Evolutionary conservation across 1,140 invertebrate species (phyloP), one percentile per base, ranked within the genome.

Genomic region (Musca vetustissima): DNA sequence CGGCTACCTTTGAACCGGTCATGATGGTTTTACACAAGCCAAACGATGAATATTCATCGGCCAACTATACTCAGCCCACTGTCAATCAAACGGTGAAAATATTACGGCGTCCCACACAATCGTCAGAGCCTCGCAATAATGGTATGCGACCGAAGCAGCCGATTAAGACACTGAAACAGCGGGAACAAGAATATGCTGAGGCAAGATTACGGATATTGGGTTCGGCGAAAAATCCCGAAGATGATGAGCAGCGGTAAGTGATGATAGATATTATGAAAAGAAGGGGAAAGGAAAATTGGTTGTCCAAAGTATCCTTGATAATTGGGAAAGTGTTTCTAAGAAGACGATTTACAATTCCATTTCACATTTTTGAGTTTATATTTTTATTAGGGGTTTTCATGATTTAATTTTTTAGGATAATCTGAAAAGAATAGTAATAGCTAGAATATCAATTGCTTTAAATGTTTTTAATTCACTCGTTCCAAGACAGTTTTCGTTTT

Each of bases 161-260:
- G 47, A 89, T 92, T 49, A 94, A 94, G 83, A 93, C 92, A 55
- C 83, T 95, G 11, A 89, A 94, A 84, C 93, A 93, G 86, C 86
- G 93, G 75, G 92, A 94, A 83, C 91, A 92, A 75, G 93, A 94
- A 79, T 95, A 95, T 83, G 93, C 93, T 2, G 89, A 94, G 82
- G 93, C 93, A 22, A 86, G 93, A 66, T 85, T 92, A 66, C 85
- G 93, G 73, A 95, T 95, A 77, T 83, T 95, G 71, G 93, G 93
- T 14, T 90, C 92, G 81, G 90, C 92, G 61, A 86, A 87, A 72
- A 91, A 91, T 81, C 89, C 90, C 3, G 91, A 93, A 75, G 91
- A 93, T 73, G 85, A 87, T 78, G 83, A 86, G 82, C 57, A 61
- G 36, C 9, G 15, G 57, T 61, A 61, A 61, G 57, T 61, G 17